These are phyloP conservation scores for Malurus cyaneus DNA, from an alignment of 2,113 vertebrate genomes.

Conservation along the genomic window DNA sequence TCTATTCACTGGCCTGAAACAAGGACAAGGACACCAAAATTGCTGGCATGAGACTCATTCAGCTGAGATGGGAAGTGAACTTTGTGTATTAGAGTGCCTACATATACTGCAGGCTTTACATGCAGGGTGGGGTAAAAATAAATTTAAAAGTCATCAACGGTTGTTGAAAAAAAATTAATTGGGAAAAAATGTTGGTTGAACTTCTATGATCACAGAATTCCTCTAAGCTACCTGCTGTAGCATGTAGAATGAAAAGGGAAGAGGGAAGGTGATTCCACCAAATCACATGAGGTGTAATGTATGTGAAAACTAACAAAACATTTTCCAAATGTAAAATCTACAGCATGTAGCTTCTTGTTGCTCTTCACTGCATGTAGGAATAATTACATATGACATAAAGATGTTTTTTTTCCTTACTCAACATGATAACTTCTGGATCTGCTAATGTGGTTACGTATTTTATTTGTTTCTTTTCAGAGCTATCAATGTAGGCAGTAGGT, in stretches of 20 bases:
- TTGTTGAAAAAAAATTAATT: conserved; percentile 50
- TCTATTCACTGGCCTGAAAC: neutral
- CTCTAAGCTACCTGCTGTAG: conserved; percentile 43
- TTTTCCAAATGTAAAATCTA: neutral
- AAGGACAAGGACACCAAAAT: neutral
- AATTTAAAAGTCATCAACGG: neutral
- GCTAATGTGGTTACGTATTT: neutral
- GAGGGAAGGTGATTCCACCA: neutral
- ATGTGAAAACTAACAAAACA: conserved; percentile 15
- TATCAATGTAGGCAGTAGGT: neutral
- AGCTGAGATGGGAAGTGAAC: neutral
- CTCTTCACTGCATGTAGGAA: neutral
- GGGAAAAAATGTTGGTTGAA: neutral
- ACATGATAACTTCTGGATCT: neutral
- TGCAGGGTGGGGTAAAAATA: neutral
- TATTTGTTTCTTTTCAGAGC: neutral
- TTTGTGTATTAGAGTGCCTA: neutral
- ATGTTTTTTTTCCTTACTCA: neutral
- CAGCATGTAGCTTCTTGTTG: neutral
- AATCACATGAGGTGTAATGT: neutral
- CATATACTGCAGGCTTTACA: neutral
- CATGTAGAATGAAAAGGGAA: neutral
- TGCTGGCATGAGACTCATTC: neutral
- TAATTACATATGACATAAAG: neutral
- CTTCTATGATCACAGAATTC: conserved; percentile 27